phyloP scores from a whole-genome alignment of 2,113 vertebrate species.

The Amphiprion ocellaris region DNA sequence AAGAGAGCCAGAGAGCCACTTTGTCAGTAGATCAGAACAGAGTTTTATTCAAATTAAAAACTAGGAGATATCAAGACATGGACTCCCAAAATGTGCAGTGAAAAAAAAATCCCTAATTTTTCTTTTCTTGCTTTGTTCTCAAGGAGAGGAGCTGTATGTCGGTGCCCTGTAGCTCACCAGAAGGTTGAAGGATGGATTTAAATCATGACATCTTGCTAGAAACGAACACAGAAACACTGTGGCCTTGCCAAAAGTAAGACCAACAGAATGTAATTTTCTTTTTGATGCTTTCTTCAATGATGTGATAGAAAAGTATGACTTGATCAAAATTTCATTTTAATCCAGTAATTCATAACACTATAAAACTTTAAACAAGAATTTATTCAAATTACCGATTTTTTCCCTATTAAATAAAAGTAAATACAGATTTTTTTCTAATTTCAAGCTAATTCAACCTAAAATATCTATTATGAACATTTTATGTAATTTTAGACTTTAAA shows the following conservation, averaged over 20 bases:
- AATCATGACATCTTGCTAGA: background rate
- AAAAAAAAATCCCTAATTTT: background rate
- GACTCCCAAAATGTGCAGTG: slow-evolving; percentile 19
- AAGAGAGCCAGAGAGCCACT: slow-evolving; percentile 51
- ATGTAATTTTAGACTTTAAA: no score
- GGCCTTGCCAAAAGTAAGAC: background rate
- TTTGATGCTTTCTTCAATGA: no score
- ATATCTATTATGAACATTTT: no score
- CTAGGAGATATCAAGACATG: slow-evolving; percentile 21
- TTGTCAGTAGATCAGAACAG: slow-evolving; percentile 61
- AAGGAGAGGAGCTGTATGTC: background rate
- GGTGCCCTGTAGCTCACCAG: background rate
- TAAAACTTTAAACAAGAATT: no score
- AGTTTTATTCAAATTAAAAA: slow-evolving; percentile 70
- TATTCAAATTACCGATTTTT: background rate
- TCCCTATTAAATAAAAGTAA: no score
- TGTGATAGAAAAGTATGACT: no score
- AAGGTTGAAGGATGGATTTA: background rate
- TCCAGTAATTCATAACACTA: no score
- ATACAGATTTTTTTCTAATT: no score
- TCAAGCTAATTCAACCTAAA: no score
- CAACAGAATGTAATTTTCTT: no score
- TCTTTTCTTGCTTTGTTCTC: background rate
- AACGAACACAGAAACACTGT: background rate
- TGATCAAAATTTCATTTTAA: no score